Conservation (phyloP, 2,113 vertebrate species). For the Lophotis ruficrista region DNA sequence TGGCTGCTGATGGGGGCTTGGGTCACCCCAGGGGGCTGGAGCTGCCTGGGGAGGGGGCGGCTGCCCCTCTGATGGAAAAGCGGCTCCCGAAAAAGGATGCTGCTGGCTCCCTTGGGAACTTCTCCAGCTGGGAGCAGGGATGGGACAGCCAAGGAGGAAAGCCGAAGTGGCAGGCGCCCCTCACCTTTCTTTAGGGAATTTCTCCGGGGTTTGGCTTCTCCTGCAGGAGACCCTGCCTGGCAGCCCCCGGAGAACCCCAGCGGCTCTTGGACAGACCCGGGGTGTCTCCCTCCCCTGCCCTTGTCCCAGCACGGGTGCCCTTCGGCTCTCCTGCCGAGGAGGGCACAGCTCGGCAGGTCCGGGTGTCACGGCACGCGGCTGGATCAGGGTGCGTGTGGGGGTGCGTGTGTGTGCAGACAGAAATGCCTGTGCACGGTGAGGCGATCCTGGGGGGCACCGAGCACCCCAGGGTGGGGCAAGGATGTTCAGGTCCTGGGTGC, state of each 20-base stretch:
- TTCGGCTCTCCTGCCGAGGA: fast-evolving
- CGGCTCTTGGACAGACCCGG: not conserved
- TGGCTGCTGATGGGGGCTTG: not conserved
- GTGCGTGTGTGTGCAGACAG: not conserved
- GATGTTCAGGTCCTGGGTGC: not conserved
- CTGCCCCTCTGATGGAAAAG: not conserved
- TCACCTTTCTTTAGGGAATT: not conserved
- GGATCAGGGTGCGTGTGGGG: not conserved
- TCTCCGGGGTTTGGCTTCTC: not conserved
- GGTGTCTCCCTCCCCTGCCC: not conserved
- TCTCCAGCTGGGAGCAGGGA: not conserved
- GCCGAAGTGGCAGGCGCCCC: not conserved
- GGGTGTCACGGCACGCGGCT: fast-evolving
- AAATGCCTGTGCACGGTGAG: not conserved
- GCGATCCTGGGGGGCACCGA: not conserved
- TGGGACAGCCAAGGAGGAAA: not conserved
- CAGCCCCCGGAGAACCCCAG: not conserved
- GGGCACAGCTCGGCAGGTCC: not conserved
- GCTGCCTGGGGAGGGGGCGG: not conserved
- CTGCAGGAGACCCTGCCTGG: not conserved
- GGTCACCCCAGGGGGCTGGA: not conserved
- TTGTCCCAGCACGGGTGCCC: not conserved
- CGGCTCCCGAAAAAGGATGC: not conserved
- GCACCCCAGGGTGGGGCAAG: not conserved
- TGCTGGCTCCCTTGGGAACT: not conserved